These are phyloP conservation scores for Chrysina gloriosa DNA, from an alignment of 2,888 invertebrate genomes.

Conservation along the genomic window DNA sequence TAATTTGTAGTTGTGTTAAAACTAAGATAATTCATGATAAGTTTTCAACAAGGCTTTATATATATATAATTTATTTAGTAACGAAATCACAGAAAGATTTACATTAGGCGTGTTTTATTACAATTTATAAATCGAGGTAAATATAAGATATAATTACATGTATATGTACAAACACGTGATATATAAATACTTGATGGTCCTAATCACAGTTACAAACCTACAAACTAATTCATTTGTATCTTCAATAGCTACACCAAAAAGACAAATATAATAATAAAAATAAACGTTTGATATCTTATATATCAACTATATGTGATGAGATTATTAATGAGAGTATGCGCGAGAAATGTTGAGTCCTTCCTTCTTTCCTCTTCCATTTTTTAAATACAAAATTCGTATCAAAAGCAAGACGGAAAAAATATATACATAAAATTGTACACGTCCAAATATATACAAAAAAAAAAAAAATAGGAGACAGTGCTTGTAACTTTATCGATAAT, in stretches of 20 bases:
- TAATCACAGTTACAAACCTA: conserved; percentile 13
- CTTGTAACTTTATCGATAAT: not conserved
- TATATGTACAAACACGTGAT: not conserved
- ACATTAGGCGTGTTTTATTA: not conserved
- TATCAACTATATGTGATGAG: not conserved
- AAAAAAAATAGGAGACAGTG: not conserved
- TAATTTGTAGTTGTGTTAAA: too few species aligned
- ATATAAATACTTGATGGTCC: conserved; percentile 20
- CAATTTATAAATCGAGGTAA: not conserved
- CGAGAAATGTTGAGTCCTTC: not conserved
- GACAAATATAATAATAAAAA: not conserved
- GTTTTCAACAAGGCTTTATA: too few species aligned
- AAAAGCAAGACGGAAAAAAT: not conserved
- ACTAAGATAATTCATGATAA: too few species aligned
- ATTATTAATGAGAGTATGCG: not conserved
- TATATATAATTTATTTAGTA: not conserved
- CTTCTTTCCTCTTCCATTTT: not conserved
- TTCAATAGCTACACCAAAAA: not conserved
- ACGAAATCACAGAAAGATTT: conserved; percentile 12
- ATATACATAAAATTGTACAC: not conserved
- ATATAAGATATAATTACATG: not conserved
- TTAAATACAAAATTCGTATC: not conserved
- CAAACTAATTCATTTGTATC: not conserved
- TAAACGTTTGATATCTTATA: not conserved
- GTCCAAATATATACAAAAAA: not conserved